Percentiles rank a stretch among this genome's conserved stretches.
Evolutionary conservation across 2,113 vertebrate genomes (phyloP).

Genomic region (Condylura cristata): DNA sequence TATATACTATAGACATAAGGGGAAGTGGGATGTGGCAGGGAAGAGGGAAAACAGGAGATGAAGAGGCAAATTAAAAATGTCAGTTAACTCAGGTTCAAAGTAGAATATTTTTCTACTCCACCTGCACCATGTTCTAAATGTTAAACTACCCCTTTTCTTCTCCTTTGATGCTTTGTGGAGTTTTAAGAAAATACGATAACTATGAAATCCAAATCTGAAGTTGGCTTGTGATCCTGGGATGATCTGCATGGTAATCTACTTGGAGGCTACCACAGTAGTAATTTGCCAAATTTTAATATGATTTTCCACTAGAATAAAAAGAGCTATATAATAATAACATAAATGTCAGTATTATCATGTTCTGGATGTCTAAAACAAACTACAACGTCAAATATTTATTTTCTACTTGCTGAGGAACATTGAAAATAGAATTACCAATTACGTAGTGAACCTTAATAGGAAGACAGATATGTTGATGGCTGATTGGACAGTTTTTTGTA

Average conservation of each 20-base stretch:
- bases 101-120: neutral
- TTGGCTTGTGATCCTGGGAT: neutral
- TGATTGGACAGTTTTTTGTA: constrained; percentile 22
- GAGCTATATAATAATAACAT: neutral
- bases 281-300: neutral
- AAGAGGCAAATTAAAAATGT: neutral
- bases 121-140: neutral
- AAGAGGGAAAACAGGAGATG: neutral
- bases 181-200: neutral
- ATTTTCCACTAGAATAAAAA: neutral
- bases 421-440: constrained; percentile 56
- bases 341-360: constrained; percentile 14
- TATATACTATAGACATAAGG: neutral
- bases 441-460: neutral
- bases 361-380: neutral
- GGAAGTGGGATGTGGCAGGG: neutral
- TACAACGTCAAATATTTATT: constrained; percentile 38
- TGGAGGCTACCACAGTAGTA: neutral
- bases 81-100: neutral
- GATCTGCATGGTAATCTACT: neutral
- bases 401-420: constrained; percentile 44
- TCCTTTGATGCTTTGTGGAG: neutral
- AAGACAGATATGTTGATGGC: constrained; percentile 4
- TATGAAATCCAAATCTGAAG: neutral
- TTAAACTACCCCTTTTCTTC: neutral